Evolutionary conservation across 2,113 vertebrate genomes (phyloP).

Genomic region (Corvus hawaiiensis): DNA sequence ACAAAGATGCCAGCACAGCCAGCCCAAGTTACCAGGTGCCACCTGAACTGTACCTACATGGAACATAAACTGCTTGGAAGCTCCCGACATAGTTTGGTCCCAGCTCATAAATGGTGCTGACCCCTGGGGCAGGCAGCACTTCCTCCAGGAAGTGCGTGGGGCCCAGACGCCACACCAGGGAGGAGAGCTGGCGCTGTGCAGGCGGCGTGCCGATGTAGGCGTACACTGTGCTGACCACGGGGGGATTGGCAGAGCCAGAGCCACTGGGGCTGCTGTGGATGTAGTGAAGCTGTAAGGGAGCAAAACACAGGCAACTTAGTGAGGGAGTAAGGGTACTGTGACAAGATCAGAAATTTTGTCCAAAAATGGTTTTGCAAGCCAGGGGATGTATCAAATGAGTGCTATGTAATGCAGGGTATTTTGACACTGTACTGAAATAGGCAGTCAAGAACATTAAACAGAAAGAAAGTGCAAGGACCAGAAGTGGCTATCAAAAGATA

Average conservation of each 20-base stretch:
- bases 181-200: slow-evolving; percentile 88
- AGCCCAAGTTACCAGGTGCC: background rate
- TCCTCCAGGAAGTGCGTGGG: slow-evolving; percentile 96
- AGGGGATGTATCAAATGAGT: background rate
- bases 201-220: slow-evolving; percentile 90
- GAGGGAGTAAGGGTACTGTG: fast-evolving
- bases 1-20: background rate
- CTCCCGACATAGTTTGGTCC: slow-evolving; percentile 93
- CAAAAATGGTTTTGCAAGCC: background rate
- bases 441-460: background rate
- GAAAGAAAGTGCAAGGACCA: background rate
- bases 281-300: slow-evolving; percentile 86
- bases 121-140: slow-evolving; percentile 84
- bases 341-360: background rate
- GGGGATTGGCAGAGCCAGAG: slow-evolving; percentile 89
- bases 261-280: slow-evolving; percentile 90
- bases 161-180: slow-evolving; percentile 91
- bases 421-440: background rate
- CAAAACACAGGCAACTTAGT: background rate
- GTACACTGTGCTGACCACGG: slow-evolving; percentile 93
- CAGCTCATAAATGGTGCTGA: slow-evolving; percentile 88
- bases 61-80: slow-evolving; percentile 90
- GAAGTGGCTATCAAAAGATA: background rate
- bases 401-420: fast-evolving
- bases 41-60: slow-evolving; percentile 79